These are phyloP conservation scores for Palaemon carinicauda DNA, from an alignment of 1,140 invertebrate species.

Conservation along the genomic window DNA sequence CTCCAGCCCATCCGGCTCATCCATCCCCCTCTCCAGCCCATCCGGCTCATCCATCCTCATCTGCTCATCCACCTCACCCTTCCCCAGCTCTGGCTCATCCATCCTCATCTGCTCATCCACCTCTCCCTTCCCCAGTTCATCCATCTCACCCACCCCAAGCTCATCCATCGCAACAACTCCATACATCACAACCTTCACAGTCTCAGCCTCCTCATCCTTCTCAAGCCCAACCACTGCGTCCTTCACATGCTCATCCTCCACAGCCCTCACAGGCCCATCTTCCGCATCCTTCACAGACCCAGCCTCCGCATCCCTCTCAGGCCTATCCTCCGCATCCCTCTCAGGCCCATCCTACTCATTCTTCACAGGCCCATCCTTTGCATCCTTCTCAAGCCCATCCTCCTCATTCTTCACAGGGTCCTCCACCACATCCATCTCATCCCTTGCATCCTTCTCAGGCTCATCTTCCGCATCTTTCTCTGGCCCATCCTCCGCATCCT, in stretches of 20 bases:
- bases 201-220: not conserved
- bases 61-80: not conserved
- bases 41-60: constrained; percentile 7
- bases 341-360: not conserved
- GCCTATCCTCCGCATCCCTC: not conserved
- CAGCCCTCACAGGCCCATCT: not conserved
- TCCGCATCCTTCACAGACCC: not conserved
- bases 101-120: not conserved
- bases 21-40: not conserved
- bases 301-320: not conserved
- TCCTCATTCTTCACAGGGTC: not conserved
- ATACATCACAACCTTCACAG: not conserved
- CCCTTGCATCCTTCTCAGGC: not conserved
- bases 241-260: not conserved
- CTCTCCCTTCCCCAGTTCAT: not conserved
- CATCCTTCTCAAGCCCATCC: not conserved
- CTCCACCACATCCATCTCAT: not conserved
- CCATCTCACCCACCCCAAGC: not conserved
- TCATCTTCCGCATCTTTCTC: not conserved
- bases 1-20: too few relatives aligned
- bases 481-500: not conserved
- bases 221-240: not conserved
- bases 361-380: not conserved
- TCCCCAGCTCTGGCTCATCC: not conserved
- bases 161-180: too few relatives aligned